Conservation (phyloP, 2,797 vertebrate genomes). For the Galagoides demidoff region DNA sequence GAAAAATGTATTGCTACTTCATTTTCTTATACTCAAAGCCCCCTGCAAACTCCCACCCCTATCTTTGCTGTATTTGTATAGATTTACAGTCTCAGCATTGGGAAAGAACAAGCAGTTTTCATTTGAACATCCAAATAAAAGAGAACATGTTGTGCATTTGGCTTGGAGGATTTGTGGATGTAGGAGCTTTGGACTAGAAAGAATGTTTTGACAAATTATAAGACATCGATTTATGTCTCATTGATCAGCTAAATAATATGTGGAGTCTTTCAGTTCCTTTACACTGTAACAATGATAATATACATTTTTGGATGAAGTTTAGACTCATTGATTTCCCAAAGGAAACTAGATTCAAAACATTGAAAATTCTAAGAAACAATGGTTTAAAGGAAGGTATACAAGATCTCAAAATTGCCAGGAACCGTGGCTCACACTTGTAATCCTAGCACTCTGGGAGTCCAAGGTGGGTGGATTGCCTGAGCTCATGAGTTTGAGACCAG, state of each 20-base stretch:
- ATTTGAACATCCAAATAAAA: slow-evolving; percentile 44
- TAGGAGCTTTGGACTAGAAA: slow-evolving; percentile 25
- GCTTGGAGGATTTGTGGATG: slow-evolving; percentile 16
- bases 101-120: slow-evolving; percentile 49
- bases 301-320: not conserved
- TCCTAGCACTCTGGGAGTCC: too few relatives aligned
- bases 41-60: not conserved
- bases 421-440: too few relatives aligned
- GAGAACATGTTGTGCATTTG: slow-evolving; percentile 37
- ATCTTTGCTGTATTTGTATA: slow-evolving; percentile 44
- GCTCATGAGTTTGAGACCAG: too few relatives aligned
- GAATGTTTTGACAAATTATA: slow-evolving; percentile 47
- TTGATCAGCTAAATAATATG: slow-evolving; percentile 42
- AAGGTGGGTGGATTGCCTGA: too few relatives aligned
- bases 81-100: not conserved
- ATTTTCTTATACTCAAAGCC: slow-evolving; percentile 8
- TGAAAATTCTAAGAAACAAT: slow-evolving; percentile 60
- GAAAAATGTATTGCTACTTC: slow-evolving; percentile 24
- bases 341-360: slow-evolving; percentile 29
- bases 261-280: not conserved
- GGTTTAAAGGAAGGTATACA: slow-evolving; percentile 48
- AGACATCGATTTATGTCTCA: slow-evolving; percentile 53
- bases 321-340: slow-evolving; percentile 48
- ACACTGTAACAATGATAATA: slow-evolving; percentile 12
- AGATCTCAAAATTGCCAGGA: slow-evolving; percentile 28